Percentiles rank a stretch among this genome's conserved stretches.
phyloP scores from a whole-genome alignment of 1,140 invertebrate genomes.

The Drosophila lini region DNA sequence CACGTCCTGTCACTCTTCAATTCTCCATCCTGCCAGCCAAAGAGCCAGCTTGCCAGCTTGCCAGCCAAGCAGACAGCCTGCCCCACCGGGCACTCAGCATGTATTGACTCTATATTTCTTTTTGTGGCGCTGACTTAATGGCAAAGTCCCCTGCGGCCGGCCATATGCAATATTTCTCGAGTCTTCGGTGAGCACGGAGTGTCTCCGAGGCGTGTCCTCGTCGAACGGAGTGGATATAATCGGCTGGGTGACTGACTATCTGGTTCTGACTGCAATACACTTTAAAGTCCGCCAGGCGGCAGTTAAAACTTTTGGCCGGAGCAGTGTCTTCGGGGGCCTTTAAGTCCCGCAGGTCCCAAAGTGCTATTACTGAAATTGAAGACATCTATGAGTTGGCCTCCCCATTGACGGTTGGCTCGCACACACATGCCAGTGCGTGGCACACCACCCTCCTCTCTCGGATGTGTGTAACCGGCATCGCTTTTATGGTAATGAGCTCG shows the following conservation, averaged over 20 bases:
- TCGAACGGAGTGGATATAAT: constrained; percentile 15
- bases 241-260: constrained; percentile 15
- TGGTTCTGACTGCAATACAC: constrained; percentile 38
- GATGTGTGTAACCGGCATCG: constrained; percentile 47
- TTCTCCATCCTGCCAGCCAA: neutral
- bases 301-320: constrained; percentile 71
- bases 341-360: constrained; percentile 70
- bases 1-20: neutral
- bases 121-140: constrained; percentile 59
- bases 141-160: constrained; percentile 48
- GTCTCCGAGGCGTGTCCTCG: constrained; percentile 7
- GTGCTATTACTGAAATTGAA: constrained; percentile 82
- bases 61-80: neutral
- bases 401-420: constrained; percentile 23
- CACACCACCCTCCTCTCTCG: constrained; percentile 4
- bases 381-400: constrained; percentile 71
- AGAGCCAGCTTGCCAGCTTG: constrained; percentile 1
- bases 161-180: constrained; percentile 71
- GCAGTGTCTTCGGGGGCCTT: constrained; percentile 34
- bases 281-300: constrained; percentile 70
- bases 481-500: constrained; percentile 82
- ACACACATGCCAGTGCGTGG: constrained; percentile 44
- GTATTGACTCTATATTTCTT: constrained; percentile 56
- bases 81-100: constrained; percentile 42
- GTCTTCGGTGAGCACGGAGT: constrained; percentile 34